phyloP scores from a whole-genome alignment of 53 echinoderm and acorn worm species.

The Paracentrotus lividus region DNA sequence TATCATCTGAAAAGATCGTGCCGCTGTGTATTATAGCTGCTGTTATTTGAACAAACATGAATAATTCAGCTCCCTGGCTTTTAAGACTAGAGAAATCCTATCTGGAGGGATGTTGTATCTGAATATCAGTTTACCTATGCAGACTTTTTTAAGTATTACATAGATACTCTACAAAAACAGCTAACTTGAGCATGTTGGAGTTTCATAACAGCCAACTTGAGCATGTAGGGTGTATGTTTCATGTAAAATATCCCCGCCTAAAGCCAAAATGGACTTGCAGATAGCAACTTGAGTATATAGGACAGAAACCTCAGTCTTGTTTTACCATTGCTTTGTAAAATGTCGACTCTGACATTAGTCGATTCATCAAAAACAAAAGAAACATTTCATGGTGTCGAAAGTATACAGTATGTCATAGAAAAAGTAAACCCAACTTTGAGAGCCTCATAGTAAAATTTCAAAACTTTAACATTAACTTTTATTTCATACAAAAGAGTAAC shows the following conservation, averaged over 20 bases:
- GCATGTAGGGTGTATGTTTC: slow-evolving; percentile 10
- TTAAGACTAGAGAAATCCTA: neutral
- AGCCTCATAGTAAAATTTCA: no score
- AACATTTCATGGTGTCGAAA: neutral
- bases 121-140: neutral
- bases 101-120: neutral
- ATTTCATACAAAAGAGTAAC: no score
- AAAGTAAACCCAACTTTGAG: no score
- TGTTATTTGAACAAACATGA: neutral
- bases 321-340: slow-evolving; percentile 10
- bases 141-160: neutral
- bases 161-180: neutral
- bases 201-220: neutral
- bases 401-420: no score
- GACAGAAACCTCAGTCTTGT: slow-evolving; percentile 4
- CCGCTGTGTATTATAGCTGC: no score
- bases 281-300: neutral
- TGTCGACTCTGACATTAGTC: neutral
- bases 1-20: neutral
- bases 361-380: neutral
- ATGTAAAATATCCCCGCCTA: neutral
- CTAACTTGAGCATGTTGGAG: neutral
- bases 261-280: neutral
- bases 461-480: no score
- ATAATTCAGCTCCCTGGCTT: neutral